phyloP scores from a whole-genome alignment of 2,113 vertebrate genomes.

The Balaenoptera acutorostrata region DNA sequence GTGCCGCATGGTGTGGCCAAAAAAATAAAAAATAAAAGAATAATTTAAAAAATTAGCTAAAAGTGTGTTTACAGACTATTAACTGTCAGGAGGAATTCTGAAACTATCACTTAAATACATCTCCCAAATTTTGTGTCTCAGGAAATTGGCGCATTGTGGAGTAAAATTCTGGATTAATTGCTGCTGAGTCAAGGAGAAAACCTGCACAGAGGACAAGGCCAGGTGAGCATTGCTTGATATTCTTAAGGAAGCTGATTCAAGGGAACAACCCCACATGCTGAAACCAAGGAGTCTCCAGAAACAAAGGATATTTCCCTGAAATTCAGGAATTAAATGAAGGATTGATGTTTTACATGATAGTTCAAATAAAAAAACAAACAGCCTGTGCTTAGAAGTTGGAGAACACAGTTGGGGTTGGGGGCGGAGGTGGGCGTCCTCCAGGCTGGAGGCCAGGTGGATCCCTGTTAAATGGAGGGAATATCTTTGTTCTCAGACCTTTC shows the following conservation, averaged over 20 bases:
- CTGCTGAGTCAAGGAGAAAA: not conserved
- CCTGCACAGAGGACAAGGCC: not conserved
- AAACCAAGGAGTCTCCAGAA: not conserved
- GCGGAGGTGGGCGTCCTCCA: not conserved
- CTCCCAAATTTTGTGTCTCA: not conserved
- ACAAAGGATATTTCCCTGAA: not conserved
- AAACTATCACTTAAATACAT: not conserved
- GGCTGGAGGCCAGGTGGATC: not conserved
- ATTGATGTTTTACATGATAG: not conserved
- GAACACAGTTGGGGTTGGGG: not conserved
- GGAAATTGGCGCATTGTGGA: not conserved
- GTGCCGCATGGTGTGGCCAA: too few relatives aligned
- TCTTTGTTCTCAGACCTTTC: not conserved
- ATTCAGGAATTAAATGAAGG: not conserved
- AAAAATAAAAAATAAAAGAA: too few relatives aligned
- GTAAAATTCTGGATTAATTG: not conserved
- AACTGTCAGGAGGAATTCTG: not conserved
- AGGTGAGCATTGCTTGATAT: not conserved
- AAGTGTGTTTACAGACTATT: not conserved
- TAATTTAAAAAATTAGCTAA: not conserved
- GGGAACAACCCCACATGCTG: not conserved
- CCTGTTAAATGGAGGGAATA: not conserved
- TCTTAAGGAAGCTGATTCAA: not conserved
- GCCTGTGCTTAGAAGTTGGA: not conserved
- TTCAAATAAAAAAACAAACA: not conserved